These are phyloP conservation scores for Tenthredo notha DNA, from an alignment of 2,888 invertebrate genomes.

Conservation along the genomic window DNA sequence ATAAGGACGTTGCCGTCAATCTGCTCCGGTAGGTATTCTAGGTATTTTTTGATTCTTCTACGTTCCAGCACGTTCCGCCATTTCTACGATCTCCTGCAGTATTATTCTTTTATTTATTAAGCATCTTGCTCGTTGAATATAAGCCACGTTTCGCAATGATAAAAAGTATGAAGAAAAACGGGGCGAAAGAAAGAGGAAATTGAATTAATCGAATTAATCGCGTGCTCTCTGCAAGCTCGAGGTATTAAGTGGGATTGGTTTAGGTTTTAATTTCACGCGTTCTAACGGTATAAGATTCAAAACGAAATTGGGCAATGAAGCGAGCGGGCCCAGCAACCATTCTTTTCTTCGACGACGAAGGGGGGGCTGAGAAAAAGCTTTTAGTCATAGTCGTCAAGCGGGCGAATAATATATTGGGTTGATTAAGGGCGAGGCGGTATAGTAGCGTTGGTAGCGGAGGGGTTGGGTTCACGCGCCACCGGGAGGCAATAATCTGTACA, in stretches of 20 bases:
- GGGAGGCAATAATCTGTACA: slow-evolving; percentile 55
- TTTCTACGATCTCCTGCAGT: slow-evolving; percentile 20
- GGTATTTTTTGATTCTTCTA: slow-evolving; percentile 32
- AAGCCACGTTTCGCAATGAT: slow-evolving; percentile 24
- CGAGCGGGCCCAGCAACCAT: slow-evolving; percentile 7
- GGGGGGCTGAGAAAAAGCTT: slow-evolving; percentile 45
- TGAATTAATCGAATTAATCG: slow-evolving; percentile 42
- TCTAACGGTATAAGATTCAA: slow-evolving; percentile 26
- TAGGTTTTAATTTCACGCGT: slow-evolving; percentile 29
- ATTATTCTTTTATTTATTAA: slow-evolving; percentile 33
- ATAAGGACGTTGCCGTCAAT: slow-evolving; percentile 16
- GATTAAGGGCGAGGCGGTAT: slow-evolving; percentile 49
- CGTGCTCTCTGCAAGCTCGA: slow-evolving; percentile 2
- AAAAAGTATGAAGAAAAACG: background rate
- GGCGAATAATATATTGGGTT: slow-evolving; percentile 56
- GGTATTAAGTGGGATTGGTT: slow-evolving; percentile 34
- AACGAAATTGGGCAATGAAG: slow-evolving; percentile 42
- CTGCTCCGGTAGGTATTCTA: slow-evolving; percentile 24
- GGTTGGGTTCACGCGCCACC: slow-evolving; percentile 33
- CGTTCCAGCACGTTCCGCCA: slow-evolving; percentile 12
- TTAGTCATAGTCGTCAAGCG: slow-evolving; percentile 55
- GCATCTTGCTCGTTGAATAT: slow-evolving; percentile 1
- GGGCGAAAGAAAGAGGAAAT: background rate
- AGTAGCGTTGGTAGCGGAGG: slow-evolving; percentile 37
- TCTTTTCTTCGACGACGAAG: slow-evolving; percentile 22